These are phyloP conservation scores for Strix aluco DNA, from an alignment of 2,113 vertebrate genomes.

Conservation along the genomic window DNA sequence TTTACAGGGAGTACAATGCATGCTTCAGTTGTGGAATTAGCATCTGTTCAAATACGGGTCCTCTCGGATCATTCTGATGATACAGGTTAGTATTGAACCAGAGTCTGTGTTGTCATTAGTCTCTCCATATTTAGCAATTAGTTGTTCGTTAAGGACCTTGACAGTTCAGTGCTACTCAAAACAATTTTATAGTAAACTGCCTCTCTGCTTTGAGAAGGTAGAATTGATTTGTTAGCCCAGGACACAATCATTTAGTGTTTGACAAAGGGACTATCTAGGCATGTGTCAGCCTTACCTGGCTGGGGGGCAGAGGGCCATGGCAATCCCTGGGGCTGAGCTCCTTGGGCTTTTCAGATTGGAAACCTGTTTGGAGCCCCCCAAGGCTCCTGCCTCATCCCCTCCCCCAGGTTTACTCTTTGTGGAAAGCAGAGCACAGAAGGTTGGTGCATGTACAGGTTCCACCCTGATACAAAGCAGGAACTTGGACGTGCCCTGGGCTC, in stretches of 20 bases:
- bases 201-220: not conserved
- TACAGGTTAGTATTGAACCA: not conserved
- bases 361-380: not conserved
- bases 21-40: not conserved
- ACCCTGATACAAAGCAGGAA: not conserved
- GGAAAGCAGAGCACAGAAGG: not conserved
- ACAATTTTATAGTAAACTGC: not conserved
- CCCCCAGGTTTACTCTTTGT: no score
- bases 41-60: not conserved
- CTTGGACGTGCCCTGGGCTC: not conserved
- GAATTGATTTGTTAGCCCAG: not conserved
- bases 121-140: not conserved
- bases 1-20: not conserved
- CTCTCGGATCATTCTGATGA: not conserved
- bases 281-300: not conserved
- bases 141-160: not conserved
- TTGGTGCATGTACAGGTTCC: not conserved
- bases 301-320: not conserved
- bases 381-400: not conserved
- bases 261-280: not conserved
- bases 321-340: not conserved
- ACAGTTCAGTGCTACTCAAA: not conserved
- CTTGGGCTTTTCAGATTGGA: not conserved
- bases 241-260: not conserved
- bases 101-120: not conserved